Base-by-base conservation (phyloP, 2,797 vertebrate genomes). In the Galagoides demidoff region DNA sequence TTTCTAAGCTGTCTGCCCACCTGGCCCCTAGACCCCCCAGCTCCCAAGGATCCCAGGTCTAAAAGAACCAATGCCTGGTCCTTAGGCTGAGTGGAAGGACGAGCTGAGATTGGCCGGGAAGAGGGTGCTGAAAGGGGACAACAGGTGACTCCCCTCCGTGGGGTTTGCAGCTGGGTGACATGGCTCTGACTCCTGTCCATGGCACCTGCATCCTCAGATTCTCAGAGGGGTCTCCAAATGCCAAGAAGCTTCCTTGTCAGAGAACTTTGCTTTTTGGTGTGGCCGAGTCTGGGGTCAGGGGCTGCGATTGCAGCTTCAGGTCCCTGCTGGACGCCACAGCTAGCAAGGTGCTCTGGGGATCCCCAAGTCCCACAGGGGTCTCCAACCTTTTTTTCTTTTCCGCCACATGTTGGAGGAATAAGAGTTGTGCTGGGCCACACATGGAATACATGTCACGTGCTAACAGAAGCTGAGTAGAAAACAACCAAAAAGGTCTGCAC, bases 61-160 rank as follows among this genome's bases (percentile, higher is more conserved):
- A 11, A 59, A 37, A 31, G 64, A 8, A 16, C 5, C 71, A 23
- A 37, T 1, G 49, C 37, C 22, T 0, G 0, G 8, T 12, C n/a
- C 55, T 22, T 4, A 0, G 63, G 57, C 25, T 2, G 3, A 77
- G 52, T 16, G 25, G 7, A 22, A 37, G 31, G 17, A 5, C 9
- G 9, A 8, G 43, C 59, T 25, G 52, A 39, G 27, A 5, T 4
- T 49, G 39, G 45, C 13, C 0, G 5, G 23, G 43, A n/a, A 68
- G 70, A 9, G 17, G 6, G 12, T 1, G 17, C 59, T 34, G 29
- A 82, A 64, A 19, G 31, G 39, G 4, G 34, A 29, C 12, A 14
- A 20, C 0, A 5, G 64, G 1, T 9, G 0, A 0, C 2, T 5
- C n/a, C 66, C 9, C 14, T n/a, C 2, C 3, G 8, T 14, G 20